Evolutionary conservation across 2,797 vertebrate genomes (phyloP).

Genomic region (Hirundo rustica): DNA sequence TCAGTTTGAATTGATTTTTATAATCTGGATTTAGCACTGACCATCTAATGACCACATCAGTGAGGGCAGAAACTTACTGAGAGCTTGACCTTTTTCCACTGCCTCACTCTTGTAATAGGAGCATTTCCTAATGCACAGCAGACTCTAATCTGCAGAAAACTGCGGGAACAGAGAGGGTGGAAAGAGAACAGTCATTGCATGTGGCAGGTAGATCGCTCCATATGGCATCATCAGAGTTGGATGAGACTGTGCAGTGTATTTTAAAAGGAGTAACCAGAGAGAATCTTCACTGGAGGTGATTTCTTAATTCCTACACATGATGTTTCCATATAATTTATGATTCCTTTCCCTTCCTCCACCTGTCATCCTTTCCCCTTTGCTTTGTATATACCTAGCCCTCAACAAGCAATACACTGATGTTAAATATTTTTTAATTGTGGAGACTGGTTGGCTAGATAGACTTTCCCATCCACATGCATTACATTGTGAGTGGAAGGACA

Average conservation of each 20-base stretch:
- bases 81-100: neutral
- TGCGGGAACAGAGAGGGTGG: neutral
- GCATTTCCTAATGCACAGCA: neutral
- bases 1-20: neutral
- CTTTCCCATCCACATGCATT: neutral
- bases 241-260: neutral
- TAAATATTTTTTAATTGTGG: neutral
- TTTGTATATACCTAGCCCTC: neutral
- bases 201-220: neutral
- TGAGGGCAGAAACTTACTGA: neutral
- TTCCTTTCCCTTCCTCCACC: neutral
- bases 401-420: neutral
- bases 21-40: neutral
- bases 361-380: neutral
- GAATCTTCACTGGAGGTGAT: neutral
- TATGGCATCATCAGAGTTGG: neutral
- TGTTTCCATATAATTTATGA: neutral
- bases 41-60: neutral
- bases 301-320: neutral
- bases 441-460: neutral
- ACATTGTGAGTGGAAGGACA: neutral
- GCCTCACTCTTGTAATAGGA: neutral
- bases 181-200: neutral
- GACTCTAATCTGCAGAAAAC: neutral
- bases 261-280: neutral